Percentiles rank a stretch among this genome's conserved stretches.
phyloP scores from a whole-genome alignment of 2,113 vertebrate genomes.

The Pristiophorus japonicus region DNA sequence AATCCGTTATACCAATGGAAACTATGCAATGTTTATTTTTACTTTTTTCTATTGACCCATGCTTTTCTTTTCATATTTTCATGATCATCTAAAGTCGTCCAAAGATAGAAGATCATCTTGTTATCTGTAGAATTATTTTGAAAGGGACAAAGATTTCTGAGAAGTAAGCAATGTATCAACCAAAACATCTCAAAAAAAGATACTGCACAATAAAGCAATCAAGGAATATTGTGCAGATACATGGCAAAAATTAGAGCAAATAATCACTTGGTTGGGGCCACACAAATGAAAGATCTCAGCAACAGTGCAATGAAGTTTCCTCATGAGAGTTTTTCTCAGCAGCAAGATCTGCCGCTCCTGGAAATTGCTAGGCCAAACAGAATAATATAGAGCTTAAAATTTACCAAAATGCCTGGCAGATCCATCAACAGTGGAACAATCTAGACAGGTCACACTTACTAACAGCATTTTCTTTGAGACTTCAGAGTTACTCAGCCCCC shows the following conservation, averaged over 20 bases:
- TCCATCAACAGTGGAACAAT: background rate
- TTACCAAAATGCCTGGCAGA: background rate
- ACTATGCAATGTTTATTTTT: background rate
- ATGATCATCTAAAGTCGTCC: background rate
- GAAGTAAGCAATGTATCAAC: background rate
- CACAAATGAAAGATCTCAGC: background rate
- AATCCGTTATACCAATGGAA: background rate
- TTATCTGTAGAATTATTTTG: background rate
- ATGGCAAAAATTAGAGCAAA: background rate
- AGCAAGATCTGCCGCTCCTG: background rate
- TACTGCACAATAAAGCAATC: background rate
- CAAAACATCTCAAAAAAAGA: background rate
- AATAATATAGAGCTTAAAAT: background rate
- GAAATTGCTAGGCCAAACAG: background rate
- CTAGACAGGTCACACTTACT: background rate
- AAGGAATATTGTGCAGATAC: background rate
- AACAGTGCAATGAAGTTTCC: background rate
- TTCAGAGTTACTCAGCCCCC: background rate
- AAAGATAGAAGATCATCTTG: background rate
- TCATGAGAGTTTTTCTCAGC: background rate
- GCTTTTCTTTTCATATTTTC: background rate
- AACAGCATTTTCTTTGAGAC: background rate
- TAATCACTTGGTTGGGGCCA: background rate
- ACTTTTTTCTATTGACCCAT: background rate
- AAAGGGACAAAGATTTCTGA: background rate